These are phyloP conservation scores for Anaspis maculata DNA, from an alignment of 2,888 invertebrate species.

Conservation along the genomic window DNA sequence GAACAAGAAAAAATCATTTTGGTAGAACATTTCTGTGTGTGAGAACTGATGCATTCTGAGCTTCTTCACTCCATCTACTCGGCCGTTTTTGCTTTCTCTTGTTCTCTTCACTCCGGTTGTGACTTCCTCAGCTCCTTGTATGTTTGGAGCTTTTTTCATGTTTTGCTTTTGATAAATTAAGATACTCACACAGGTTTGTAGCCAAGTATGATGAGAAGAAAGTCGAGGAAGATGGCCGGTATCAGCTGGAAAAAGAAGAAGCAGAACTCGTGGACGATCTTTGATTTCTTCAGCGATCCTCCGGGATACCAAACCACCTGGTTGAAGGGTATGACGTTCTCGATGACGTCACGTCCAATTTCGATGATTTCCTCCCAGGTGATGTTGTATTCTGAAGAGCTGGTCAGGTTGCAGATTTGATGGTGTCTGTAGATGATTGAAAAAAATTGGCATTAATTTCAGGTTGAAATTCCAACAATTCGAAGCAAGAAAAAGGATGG, in stretches of 20 bases:
- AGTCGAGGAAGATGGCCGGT: conserved; percentile 81
- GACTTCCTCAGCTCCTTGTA: too few species aligned
- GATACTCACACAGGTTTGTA: conserved; percentile 76
- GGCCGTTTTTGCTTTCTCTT: too few species aligned
- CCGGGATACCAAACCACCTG: conserved; percentile 77
- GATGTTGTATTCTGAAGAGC: conserved; percentile 67
- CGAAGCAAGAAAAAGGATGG: too few species aligned
- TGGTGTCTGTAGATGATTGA: conserved; percentile 42
- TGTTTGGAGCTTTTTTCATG: too few species aligned
- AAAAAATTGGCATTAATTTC: conserved; percentile 1
- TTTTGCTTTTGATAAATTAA: background rate
- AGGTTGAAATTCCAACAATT: conserved; percentile 1
- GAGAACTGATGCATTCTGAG: too few species aligned
- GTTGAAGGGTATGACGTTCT: conserved; percentile 72
- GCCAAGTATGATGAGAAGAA: conserved; percentile 67
- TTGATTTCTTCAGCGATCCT: conserved; percentile 75
- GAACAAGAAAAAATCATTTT: too few species aligned
- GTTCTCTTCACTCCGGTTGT: too few species aligned
- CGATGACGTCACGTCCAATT: conserved; percentile 66
- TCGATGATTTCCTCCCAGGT: conserved; percentile 87
- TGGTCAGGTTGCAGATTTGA: conserved; percentile 63
- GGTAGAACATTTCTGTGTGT: too few species aligned
- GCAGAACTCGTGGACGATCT: conserved; percentile 70
- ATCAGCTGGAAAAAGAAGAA: conserved; percentile 82
- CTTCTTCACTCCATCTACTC: too few species aligned